Base-by-base conservation (phyloP, 1,140 invertebrate genomes). In the Lucilia cuprina region DNA sequence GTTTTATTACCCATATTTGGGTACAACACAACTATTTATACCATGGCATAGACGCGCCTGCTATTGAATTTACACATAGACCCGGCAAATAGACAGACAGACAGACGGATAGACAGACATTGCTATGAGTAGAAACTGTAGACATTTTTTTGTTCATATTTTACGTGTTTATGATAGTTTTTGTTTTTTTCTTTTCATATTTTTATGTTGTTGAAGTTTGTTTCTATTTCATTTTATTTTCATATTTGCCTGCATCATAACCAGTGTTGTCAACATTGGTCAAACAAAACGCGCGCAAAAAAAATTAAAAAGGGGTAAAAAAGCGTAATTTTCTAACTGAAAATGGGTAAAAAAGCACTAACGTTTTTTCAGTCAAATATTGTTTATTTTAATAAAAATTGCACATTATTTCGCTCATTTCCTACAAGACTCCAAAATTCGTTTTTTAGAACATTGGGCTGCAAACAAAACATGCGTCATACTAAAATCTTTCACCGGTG, bases 91-190 rank as follows among this genome's bases (percentile, higher is more conserved):
- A 60, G 55, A 3, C 55, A 17, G 14, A 60, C 55, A n/a, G 41
- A 41, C 41, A 5, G 41, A 41, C 41, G 41, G 41, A 41, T 10
- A 41, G 41, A 41, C 41, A 41, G 5, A 41, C 55, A 41, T 41
- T n/a, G 5, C n/a, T 60, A 60, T 14, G 50, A 17, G n/a, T n/a
- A n/a, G 5, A 7, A 60, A 60, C 14, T 17, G 55, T n/a, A 60
- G 55, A 60, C 55, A n/a, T 17, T 60, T 60, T 17, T n/a, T 60
- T 60, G 14, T 70, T 19, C 65, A 12, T 21, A 70, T 8, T 70
- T 25, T 70, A 70, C 65, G 65, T 70, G 65, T 70, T 70, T 70
- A 25, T 70, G 65, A 70, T 70, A 70, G 65, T 21, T 70, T 70
- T 70, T 70, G 55, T n/a, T n/a, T n/a, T 60, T 60, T 60, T 60